These are phyloP conservation scores for Plebejus argus DNA, from an alignment of 2,888 invertebrate species.

Conservation along the genomic window DNA sequence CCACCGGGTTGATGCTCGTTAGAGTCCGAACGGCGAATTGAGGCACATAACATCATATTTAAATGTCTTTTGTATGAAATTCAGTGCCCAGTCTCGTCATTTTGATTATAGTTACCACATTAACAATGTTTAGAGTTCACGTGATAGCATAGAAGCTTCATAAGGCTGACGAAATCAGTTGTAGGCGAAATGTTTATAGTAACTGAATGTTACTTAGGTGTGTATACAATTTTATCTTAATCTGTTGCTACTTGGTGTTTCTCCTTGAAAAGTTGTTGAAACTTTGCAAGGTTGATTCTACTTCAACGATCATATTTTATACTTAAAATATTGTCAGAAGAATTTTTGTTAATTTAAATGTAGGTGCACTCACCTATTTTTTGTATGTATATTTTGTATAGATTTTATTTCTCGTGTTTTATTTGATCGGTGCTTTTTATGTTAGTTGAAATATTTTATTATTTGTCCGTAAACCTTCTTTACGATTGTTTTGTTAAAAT, in stretches of 20 bases:
- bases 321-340: not conserved
- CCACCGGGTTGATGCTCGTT: slow-evolving; percentile 6
- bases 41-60: not conserved
- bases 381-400: slow-evolving; percentile 8
- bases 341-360: not conserved
- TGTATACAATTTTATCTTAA: not conserved
- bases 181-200: slow-evolving; percentile 23
- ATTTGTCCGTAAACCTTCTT: not conserved
- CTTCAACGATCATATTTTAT: not conserved
- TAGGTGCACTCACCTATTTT: not conserved
- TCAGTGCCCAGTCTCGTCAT: not conserved
- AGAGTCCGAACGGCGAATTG: not conserved
- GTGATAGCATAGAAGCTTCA: slow-evolving; percentile 33
- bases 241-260: not conserved
- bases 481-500: not conserved
- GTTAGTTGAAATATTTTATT: not conserved
- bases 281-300: not conserved
- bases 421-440: not conserved
- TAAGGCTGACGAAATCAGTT: slow-evolving; percentile 29
- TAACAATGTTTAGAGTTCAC: slow-evolving; percentile 38
- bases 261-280: not conserved
- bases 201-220: not conserved
- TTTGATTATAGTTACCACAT: slow-evolving; percentile 50
- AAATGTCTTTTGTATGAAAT: not conserved
- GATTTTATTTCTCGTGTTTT: not conserved